A percentile compares a stretch with the other conserved stretches of the same genome.
These are phyloP conservation scores for Lordiphosa mommai DNA, from an alignment of 1,140 invertebrate species.

Conservation along the genomic window DNA sequence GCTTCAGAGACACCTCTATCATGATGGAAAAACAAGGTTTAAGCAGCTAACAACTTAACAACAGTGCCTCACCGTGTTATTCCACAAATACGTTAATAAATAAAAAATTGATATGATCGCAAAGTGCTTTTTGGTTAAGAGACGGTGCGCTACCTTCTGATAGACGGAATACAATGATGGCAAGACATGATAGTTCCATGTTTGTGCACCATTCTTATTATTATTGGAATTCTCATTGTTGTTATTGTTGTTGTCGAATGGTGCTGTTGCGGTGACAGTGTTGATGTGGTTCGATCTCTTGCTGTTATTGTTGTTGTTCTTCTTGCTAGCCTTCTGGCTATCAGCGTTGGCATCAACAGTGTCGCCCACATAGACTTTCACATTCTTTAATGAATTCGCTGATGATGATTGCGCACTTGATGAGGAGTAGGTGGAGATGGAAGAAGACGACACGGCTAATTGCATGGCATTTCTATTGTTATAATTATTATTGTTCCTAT, in stretches of 20 bases:
- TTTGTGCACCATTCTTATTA: slow-evolving; percentile 81
- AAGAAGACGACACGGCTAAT: slow-evolving; percentile 52
- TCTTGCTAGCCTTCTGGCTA: slow-evolving; percentile 20
- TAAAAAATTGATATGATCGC: background rate
- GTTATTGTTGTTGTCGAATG: slow-evolving; percentile 57
- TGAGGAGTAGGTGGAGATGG: slow-evolving; percentile 40
- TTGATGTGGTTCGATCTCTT: slow-evolving; percentile 52
- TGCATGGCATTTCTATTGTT: slow-evolving; percentile 73
- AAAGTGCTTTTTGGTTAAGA: background rate
- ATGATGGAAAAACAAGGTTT: no score
- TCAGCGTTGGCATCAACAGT: slow-evolving; percentile 44
- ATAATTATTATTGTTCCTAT: slow-evolving; percentile 59
- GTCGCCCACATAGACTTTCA: slow-evolving; percentile 75
- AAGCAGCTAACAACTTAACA: no score
- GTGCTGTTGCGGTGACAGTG: slow-evolving; percentile 65
- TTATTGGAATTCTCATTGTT: slow-evolving; percentile 41
- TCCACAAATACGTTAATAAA: background rate
- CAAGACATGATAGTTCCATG: slow-evolving; percentile 91
- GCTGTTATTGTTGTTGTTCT: slow-evolving; percentile 29
- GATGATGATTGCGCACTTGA: slow-evolving; percentile 61
- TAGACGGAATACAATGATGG: slow-evolving; percentile 90
- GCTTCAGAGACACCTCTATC: no score
- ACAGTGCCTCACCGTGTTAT: background rate
- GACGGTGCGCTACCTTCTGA: slow-evolving; percentile 86
- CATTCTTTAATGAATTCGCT: slow-evolving; percentile 55